Evolutionary conservation across 2,888 invertebrate genomes (phyloP).

Genomic region (Drosophila suboccidentalis): DNA sequence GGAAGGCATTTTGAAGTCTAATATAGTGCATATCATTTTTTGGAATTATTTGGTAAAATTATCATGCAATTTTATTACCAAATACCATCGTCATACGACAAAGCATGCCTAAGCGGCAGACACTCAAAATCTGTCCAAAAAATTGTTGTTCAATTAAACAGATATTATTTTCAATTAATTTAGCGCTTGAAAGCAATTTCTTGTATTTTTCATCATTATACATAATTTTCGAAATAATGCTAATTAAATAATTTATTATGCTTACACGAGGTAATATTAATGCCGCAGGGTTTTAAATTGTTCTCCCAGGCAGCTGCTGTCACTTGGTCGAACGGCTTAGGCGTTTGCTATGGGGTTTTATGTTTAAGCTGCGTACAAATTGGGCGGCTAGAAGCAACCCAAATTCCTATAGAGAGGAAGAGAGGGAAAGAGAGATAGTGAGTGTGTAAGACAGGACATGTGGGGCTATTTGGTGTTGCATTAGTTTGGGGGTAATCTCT

Average conservation of each 20-base stretch:
- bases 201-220: too few species aligned
- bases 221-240: background rate
- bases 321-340: constrained; percentile 33
- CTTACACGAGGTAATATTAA: too few species aligned
- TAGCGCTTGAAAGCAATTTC: too few species aligned
- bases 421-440: background rate
- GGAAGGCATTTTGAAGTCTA: too few species aligned
- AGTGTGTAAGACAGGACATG: constrained; percentile 16
- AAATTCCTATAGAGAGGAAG: background rate
- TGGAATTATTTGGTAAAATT: too few species aligned
- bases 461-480: constrained; percentile 47
- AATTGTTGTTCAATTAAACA: too few species aligned
- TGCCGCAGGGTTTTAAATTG: background rate
- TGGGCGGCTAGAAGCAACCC: constrained; percentile 40
- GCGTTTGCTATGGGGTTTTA: constrained; percentile 38
- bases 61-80: too few species aligned
- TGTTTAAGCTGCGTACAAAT: constrained; percentile 58
- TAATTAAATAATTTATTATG: constrained; percentile 28
- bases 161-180: too few species aligned
- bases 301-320: constrained; percentile 33
- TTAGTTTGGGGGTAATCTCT: constrained; percentile 50
- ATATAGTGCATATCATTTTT: too few species aligned
- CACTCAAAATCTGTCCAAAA: too few species aligned
- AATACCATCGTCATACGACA: too few species aligned
- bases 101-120: too few species aligned